Evolutionary conservation across 23 tunicate genomes (phyloP).

Genomic region (Phallusia fumigata): DNA sequence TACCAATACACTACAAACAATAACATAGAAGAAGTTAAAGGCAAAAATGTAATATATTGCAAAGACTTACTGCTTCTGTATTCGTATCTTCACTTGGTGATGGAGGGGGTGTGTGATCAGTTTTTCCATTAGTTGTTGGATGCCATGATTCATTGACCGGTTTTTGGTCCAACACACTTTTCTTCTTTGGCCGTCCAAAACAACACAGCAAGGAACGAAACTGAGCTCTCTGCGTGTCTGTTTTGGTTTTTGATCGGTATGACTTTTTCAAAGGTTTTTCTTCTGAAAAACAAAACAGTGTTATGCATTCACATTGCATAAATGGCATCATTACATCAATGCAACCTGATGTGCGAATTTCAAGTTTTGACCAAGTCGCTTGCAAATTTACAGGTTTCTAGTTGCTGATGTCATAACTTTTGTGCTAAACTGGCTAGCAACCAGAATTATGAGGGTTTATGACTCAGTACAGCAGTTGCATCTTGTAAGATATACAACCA

Average conservation of each 20-base stretch:
- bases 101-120: conserved; percentile 53
- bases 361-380: too few relatives aligned
- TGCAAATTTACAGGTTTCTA: too few relatives aligned
- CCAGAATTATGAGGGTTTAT: too few relatives aligned
- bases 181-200: conserved; percentile 64
- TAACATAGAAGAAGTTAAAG: too few relatives aligned
- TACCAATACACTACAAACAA: too few relatives aligned
- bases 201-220: conserved; percentile 72
- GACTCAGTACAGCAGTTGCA: too few relatives aligned
- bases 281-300: background rate
- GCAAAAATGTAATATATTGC: background rate
- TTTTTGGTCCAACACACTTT: conserved; percentile 13
- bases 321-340: too few relatives aligned
- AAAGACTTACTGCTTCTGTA: background rate
- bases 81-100: conserved; percentile 15
- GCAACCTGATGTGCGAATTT: too few relatives aligned
- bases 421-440: too few relatives aligned
- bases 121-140: conserved; percentile 22
- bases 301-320: too few relatives aligned
- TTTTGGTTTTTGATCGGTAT: conserved; percentile 24
- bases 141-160: conserved; percentile 30
- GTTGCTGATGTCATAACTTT: too few relatives aligned
- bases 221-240: conserved; percentile 25
- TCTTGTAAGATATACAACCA: too few relatives aligned
- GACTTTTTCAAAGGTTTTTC: conserved; percentile 26